Percentiles rank a stretch among this genome's conserved stretches.
phyloP scores from a whole-genome alignment of 2,797 vertebrate species.

The Galaxias olidus region DNA sequence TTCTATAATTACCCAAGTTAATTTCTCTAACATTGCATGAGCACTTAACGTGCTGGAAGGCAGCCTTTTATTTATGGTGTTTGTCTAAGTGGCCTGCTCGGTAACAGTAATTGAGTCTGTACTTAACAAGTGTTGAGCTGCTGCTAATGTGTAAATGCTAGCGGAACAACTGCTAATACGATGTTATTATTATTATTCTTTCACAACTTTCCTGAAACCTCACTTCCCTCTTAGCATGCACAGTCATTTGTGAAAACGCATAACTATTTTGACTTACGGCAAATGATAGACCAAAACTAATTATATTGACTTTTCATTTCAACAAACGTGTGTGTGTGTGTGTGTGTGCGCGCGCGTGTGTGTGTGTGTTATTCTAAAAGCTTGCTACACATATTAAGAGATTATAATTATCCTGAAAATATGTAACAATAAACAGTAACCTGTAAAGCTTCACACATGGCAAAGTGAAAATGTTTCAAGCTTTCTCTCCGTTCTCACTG shows the following conservation, averaged over 20 bases:
- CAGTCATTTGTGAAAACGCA: too few relatives aligned
- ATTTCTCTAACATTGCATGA: slow-evolving; percentile 64
- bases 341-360: too few relatives aligned
- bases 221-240: neutral
- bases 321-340: too few relatives aligned
- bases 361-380: too few relatives aligned
- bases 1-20: slow-evolving; percentile 66
- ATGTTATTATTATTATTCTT: slow-evolving; percentile 43
- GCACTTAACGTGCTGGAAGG: slow-evolving; percentile 45
- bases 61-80: slow-evolving; percentile 69
- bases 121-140: slow-evolving; percentile 62
- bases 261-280: too few relatives aligned
- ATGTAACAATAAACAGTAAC: too few relatives aligned
- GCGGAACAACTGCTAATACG: slow-evolving; percentile 1
- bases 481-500: slow-evolving; percentile 63
- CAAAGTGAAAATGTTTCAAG: slow-evolving; percentile 2
- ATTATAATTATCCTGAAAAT: too few relatives aligned
- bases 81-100: slow-evolving; percentile 73
- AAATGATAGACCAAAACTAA: too few relatives aligned
- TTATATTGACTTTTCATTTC: too few relatives aligned
- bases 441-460: too few relatives aligned
- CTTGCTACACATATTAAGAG: too few relatives aligned
- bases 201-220: neutral
- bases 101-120: slow-evolving; percentile 65
- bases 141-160: slow-evolving; percentile 61